Evolutionary conservation across 2,888 invertebrate species (phyloP).

Genomic region (Cinara cedri): DNA sequence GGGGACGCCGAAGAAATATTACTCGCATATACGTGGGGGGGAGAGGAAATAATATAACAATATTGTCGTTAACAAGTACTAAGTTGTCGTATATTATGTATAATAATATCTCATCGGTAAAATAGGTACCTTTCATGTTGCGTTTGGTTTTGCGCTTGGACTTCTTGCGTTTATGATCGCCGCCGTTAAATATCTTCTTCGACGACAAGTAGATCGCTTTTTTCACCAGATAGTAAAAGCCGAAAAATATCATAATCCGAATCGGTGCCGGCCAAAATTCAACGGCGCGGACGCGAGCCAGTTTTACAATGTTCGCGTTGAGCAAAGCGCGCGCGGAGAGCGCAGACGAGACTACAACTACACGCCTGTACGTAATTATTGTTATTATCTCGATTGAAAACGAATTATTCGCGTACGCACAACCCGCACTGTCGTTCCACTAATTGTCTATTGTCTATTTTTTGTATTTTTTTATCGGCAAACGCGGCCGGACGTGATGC

Average conservation of each 20-base stretch:
- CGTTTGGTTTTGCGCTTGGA: slow-evolving; percentile 44
- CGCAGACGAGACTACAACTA: too few species aligned
- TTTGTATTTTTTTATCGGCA: too few species aligned
- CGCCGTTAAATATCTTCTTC: slow-evolving; percentile 47
- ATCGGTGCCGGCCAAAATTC: slow-evolving; percentile 33
- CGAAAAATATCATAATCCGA: slow-evolving; percentile 56
- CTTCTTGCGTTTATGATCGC: slow-evolving; percentile 43
- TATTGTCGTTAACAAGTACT: too few species aligned
- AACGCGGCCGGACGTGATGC: too few species aligned
- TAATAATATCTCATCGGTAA: too few species aligned
- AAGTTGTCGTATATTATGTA: too few species aligned
- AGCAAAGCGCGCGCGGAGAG: too few species aligned
- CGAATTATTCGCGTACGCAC: neutral
- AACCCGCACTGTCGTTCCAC: neutral
- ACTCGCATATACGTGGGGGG: too few species aligned
- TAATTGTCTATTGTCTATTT: neutral
- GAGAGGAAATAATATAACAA: too few species aligned
- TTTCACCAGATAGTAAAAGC: slow-evolving; percentile 46
- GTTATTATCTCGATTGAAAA: too few species aligned
- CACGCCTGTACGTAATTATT: too few species aligned
- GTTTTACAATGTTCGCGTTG: slow-evolving; percentile 15
- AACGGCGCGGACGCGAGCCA: slow-evolving; percentile 21
- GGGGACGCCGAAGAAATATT: too few species aligned
- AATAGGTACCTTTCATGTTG: slow-evolving; percentile 34
- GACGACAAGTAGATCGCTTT: slow-evolving; percentile 46